Evolutionary conservation across 2,113 vertebrate genomes (phyloP), one percentile per base, ranked within the genome.

Genomic region (Brachirus orientalis): DNA sequence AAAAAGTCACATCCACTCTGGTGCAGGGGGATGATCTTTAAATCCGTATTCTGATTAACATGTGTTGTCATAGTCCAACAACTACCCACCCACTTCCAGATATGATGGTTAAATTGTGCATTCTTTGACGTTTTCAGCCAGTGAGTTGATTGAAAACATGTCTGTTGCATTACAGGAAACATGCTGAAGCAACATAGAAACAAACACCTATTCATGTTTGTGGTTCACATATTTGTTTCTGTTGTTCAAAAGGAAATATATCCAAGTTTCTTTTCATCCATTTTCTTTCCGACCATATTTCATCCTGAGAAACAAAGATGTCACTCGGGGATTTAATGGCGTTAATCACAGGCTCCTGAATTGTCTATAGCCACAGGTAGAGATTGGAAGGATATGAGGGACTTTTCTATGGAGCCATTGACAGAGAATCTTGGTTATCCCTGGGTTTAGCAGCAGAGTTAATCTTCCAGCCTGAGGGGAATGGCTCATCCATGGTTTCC

Each of bases 331-430:
- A 22, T 64, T 82, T 43, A 71, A 36, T 46, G 43, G 44, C 41
- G 37, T 55, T 44, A 37, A 36, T 56, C 43, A 45, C 54, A 14
- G 41, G 28, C 54, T 59, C 44, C 44, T 52, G 52, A 71, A 43
- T 69, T 76, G 54, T 75, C 69, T 51, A 9, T 65, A n/a, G n/a
- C n/a, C 69, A 80, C 84, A 75, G 80, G 80, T 74, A 40, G 46
- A 79, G 58, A 75, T 63, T 69, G 72, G 79, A 71, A 64, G 63
- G 70, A 57, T 81, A 47, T 86, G 81, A 85, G 80, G 84, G 84
- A 85, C 73, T 74, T 83, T 79, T 65, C 57, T 69, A 82, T 75
- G 9, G 46, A 77, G 74, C 51, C 3, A 48, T 84, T 82, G 77
- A 73, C 82, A 77, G 62, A 74, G 61, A 71, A 80, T 72, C 70